Evolutionary conservation across 2,888 invertebrate species (phyloP), one percentile per base, ranked within the genome.

Genomic region (Cheilosia scutellata): DNA sequence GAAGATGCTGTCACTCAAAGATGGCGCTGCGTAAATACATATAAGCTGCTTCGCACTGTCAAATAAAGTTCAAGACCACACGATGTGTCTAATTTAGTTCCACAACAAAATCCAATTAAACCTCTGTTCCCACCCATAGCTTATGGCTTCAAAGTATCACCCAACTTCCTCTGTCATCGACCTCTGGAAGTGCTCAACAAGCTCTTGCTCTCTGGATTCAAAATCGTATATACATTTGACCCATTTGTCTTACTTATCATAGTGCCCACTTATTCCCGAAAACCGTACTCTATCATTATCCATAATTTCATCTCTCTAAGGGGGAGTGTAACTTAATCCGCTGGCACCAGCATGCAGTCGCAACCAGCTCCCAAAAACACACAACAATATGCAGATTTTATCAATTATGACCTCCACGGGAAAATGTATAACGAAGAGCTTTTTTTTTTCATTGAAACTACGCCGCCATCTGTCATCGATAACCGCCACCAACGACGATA

Each of bases 191-290:
- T 58, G 27, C 55, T 49, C 37, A 11, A 16, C 68, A 11, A 16
- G 31, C 63, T 16, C 5, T 47, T 7, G 47, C 16, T 47, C 68
- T 53, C 58, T 58, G n/a, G 58, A 75, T 68, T 63, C 47, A 63
- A 51, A 62, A 27, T 40, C 57, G 11, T 75, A 75, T 62, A 60
- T 25, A 37, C 51, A 33, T 47, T 66, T 77, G 82, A 77, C 82
- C 82, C 82, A 83, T 83, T 83, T 78, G 57, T 83, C 77, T 83
- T 72, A 83, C 82, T 83, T 83, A 77, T 33, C 31, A 51, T 13
- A n/a, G 31, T n/a, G 33, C 57, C 42, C 62, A 49, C 76, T 58
- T 53, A 20, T 60, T 33, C 5, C 31, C 62, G 27, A 51, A 29
- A 44, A 49, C 29, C 53, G 20, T 47, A 77, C 68, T 68, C 68